Evolutionary conservation across 2,888 invertebrate genomes (phyloP).

Genomic region (Sipha maydis): DNA sequence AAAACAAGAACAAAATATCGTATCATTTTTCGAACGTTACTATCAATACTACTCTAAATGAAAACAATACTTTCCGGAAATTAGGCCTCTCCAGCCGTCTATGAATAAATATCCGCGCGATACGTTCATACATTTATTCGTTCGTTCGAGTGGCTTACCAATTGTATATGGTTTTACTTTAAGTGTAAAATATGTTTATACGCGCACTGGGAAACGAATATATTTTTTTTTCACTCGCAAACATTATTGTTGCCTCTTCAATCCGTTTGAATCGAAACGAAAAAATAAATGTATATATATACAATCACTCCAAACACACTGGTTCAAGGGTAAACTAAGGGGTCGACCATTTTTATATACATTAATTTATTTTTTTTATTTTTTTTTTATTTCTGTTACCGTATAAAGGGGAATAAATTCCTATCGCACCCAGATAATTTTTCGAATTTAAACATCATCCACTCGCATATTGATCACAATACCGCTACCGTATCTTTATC

Average conservation of each 20-base stretch:
- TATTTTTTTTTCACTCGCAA: not conserved
- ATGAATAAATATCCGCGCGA: not conserved
- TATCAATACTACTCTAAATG: too few species aligned
- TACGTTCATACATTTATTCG: not conserved
- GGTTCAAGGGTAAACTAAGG: not conserved
- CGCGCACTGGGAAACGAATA: not conserved
- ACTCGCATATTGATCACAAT: not conserved
- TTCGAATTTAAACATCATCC: not conserved
- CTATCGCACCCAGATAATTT: conserved; percentile 4
- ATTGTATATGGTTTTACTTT: not conserved
- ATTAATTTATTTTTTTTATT: not conserved
- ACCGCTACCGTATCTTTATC: not conserved
- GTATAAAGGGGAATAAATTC: conserved; percentile 14
- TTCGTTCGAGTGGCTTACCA: not conserved
- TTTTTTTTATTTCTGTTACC: not conserved
- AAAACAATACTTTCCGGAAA: too few species aligned
- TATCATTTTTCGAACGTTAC: too few species aligned
- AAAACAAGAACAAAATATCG: not conserved
- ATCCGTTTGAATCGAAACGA: not conserved
- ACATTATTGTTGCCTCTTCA: conserved; percentile 17
- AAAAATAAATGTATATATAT: conserved; percentile 5
- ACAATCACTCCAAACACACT: not conserved
- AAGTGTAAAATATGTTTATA: not conserved
- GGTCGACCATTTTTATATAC: conserved; percentile 14
- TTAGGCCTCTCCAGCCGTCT: too few species aligned